Evolutionary conservation across 1,140 invertebrate species (phyloP), one percentile per base, ranked within the genome.

Genomic region (Lasioglossum baleicum): DNA sequence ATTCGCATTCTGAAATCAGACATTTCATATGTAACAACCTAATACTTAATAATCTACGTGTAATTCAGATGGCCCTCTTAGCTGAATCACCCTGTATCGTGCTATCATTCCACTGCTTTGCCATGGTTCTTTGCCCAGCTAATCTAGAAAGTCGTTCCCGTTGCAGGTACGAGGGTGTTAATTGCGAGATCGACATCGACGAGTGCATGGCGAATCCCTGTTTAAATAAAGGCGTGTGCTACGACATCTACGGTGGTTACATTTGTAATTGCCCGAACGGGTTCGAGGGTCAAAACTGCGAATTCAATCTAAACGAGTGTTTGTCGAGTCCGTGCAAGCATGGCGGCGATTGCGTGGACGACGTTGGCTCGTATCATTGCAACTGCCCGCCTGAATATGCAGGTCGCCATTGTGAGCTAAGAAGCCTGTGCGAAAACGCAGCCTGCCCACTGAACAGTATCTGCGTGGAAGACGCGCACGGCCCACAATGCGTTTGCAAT

Each of bases 181-280:
- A 96, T 63, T 99, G 98, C 92, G 96, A 98, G 89, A 93, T 94
- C 2, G 97, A 98, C 90, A 96, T 98, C 75, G 96, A 98, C 92
- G 98, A 99, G 91, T 98, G 98, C 92, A 71, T 92, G 10, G 92
- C 93, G 44, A 95, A 94, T 84, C 95, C 97, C 0, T 98, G 97
- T 93, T 92, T 95, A 15, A 96, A 97, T 93, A 94, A 95, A 0
- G 96, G 97, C 31, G 92, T 94, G 11, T 97, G 97, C 91, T 97
- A 95, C 89, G 96, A 97, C 90, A 96, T 95, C 73, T 97, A 97
- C 88, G 96, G 96, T 15, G 94, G 95, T 56, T 97, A 96, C 91
- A 95, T 96, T 81, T 99, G 98, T 89, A 95, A 96, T 67, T 99
- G 98, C 93, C 94, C 95, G 58, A 92, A 94, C 20, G 97, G 97